phyloP scores from a whole-genome alignment of 23 tunicate genomes.

The Halocynthia roretzi region DNA sequence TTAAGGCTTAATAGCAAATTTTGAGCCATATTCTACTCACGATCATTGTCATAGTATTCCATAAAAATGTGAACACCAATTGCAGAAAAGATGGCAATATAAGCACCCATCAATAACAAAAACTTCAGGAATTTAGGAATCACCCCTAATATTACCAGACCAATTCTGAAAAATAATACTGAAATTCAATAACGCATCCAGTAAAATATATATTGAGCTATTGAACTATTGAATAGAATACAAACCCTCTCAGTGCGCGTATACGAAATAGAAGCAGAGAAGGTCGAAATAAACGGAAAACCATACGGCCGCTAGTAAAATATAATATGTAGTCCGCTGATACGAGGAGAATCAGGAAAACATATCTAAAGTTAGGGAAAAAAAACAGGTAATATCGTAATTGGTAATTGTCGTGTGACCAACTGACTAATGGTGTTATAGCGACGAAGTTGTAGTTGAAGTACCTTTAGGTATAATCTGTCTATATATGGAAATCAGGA shows the following conservation, averaged over 20 bases:
- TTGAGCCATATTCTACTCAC: conserved; percentile 19
- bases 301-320: conserved; percentile 32
- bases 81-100: conserved; percentile 52
- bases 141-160: conserved; percentile 71
- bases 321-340: conserved; percentile 39
- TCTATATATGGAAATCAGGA: too few relatives aligned
- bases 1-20: not conserved
- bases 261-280: conserved; percentile 45
- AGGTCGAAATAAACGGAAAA: conserved; percentile 58
- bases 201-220: not conserved
- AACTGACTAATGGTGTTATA: not conserved
- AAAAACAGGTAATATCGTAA: not conserved
- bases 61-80: conserved; percentile 77
- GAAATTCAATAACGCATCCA: not conserved
- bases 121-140: conserved; percentile 81
- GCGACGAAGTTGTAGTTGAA: too few relatives aligned
- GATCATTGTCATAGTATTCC: conserved; percentile 38
- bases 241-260: conserved; percentile 52
- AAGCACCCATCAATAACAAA: conserved; percentile 50
- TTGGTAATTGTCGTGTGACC: not conserved
- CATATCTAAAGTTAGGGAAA: conserved; percentile 21
- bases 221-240: not conserved
- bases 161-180: conserved; percentile 39
- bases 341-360: conserved; percentile 21
- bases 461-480: too few relatives aligned